Percentiles rank a stretch among this genome's conserved stretches.
Conservation (phyloP, 2,888 invertebrate genomes). For the Napeogenes inachia region DNA sequence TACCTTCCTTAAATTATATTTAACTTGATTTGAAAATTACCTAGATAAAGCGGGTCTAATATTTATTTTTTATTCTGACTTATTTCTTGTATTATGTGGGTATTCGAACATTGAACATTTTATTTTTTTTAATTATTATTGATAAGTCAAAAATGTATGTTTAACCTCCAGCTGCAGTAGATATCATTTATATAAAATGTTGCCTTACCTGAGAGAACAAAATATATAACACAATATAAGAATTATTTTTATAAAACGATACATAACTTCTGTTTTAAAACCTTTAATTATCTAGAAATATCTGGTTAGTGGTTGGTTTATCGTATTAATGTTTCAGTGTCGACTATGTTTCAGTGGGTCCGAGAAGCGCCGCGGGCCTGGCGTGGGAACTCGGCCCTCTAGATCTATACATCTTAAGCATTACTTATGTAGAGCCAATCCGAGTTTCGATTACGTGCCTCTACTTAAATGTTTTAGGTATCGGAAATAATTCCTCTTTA, state of each 20-base stretch:
- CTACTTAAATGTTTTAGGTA: background rate
- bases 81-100: too few species aligned
- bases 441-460: conserved; percentile 4
- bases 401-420: background rate
- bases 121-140: too few species aligned
- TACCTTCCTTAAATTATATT: conserved; percentile 30
- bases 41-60: too few species aligned
- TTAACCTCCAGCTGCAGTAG: too few species aligned
- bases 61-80: too few species aligned
- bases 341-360: conserved; percentile 24
- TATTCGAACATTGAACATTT: too few species aligned
- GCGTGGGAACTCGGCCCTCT: conserved; percentile 28
- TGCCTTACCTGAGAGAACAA: too few species aligned
- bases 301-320: conserved; percentile 21
- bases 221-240: too few species aligned
- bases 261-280: background rate
- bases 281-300: background rate
- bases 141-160: too few species aligned
- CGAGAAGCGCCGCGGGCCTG: conserved; percentile 25
- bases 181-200: too few species aligned
- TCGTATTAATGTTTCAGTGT: conserved; percentile 25
- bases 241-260: background rate
- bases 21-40: background rate
- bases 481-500: background rate
- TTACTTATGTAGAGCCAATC: conserved; percentile 13